Base-by-base conservation (phyloP, 53 echinoderm and acorn worm species). In the Paelopatides confundens region DNA sequence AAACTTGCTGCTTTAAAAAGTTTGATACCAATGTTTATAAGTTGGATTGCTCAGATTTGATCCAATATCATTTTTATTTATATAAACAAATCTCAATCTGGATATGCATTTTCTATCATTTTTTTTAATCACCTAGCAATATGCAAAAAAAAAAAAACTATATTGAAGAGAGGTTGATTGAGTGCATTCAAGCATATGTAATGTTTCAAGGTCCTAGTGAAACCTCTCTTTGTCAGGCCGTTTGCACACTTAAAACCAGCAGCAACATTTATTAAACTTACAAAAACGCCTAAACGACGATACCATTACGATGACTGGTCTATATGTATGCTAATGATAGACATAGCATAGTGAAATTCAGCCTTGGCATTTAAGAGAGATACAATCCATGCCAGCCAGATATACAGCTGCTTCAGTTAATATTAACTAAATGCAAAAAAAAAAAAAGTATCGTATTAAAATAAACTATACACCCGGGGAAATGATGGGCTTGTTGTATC, bases 401-500 rank as follows among this genome's bases (percentile, higher is more conserved):
- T 6, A 17, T 58, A 21, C 58, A 58, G 58, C 58, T 58, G 58
- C 58, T 21, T 53, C 53, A 18, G 21, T n/a, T 6, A 6, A 58
- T 21, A 58, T 5, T n/a, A 54, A 58, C 48, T 12, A 9, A 12
- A 48, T n/a, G 6, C 58, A 58, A 58, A n/a, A 58, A 18, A 21
- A 18, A 58, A 58, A 58, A 21, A 6, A 58, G 24, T 58, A 5
- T 58, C n/a, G 24, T 58, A 58, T 58, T 58, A 58, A 58, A 58
- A 23, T 58, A 58, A 58, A 58, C 58, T 24, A 33, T 74, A 39
- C 74, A 74, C 74, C 74, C 21, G 74, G 74, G 74, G 6, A 31
- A 68, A 68, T 31, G 43, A 40, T 10, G 43, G 33, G 68, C 68
- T 31, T 33, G 34, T 14, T 31, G 31, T 31, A 68, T 68, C 35